phyloP scores from a whole-genome alignment of 2,113 vertebrate genomes.

The Neofelis nebulosa region DNA sequence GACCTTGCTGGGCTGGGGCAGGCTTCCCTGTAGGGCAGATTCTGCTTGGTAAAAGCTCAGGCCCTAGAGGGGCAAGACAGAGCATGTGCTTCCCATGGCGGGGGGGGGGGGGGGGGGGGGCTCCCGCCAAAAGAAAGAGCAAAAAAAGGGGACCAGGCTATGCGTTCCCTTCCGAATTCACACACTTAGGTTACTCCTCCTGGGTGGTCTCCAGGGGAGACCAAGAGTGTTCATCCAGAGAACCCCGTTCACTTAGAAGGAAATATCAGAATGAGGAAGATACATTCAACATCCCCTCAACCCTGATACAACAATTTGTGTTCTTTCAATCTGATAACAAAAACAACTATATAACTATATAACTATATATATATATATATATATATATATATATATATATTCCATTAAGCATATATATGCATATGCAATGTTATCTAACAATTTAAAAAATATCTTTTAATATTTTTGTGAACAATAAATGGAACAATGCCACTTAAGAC shows the following conservation, averaged over 20 bases:
- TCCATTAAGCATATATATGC: background rate
- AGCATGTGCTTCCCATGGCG: rapidly evolving
- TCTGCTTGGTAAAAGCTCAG: background rate
- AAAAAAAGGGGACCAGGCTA: background rate
- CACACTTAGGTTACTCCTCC: background rate
- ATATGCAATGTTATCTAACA: background rate
- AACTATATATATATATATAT: background rate
- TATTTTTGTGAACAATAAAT: background rate
- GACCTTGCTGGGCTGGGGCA: background rate
- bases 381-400: background rate
- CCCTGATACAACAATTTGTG: background rate
- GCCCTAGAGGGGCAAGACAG: background rate
- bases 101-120: rapidly evolving
- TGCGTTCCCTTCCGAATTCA: background rate
- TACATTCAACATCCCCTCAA: background rate
- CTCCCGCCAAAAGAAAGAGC: background rate
- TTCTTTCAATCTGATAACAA: background rate
- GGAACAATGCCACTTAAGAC: background rate
- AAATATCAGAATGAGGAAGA: background rate
- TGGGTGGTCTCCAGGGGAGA: background rate
- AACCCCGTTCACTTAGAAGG: background rate
- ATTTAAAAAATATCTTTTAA: background rate
- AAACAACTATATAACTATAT: background rate
- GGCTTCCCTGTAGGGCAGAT: background rate
- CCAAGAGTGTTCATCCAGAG: background rate